phyloP scores from a whole-genome alignment of 2,797 vertebrate genomes.

The Bradypodion ventrale region DNA sequence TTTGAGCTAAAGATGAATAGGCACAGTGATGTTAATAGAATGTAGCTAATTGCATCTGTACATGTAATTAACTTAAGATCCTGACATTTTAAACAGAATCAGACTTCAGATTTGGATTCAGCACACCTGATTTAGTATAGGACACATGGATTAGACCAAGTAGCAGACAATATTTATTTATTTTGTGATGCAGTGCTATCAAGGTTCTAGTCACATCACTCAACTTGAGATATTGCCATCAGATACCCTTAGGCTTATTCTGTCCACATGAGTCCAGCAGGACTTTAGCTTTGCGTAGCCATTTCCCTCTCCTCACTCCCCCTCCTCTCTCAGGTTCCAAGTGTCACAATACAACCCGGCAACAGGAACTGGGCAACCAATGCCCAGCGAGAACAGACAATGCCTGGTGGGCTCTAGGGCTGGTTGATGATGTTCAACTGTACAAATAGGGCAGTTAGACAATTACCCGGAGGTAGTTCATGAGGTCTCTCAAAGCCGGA shows the following conservation, averaged over 20 bases:
- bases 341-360: too few species aligned
- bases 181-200: too few species aligned
- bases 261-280: not conserved
- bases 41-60: too few species aligned
- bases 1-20: too few species aligned
- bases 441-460: not conserved
- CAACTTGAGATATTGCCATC: not conserved
- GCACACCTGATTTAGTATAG: too few species aligned
- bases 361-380: not conserved
- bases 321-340: not conserved
- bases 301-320: not conserved
- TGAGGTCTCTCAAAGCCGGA: slow-evolving; percentile 87
- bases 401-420: not conserved
- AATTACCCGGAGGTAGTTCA: slow-evolving; percentile 89
- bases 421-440: not conserved
- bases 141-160: too few species aligned
- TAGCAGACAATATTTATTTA: too few species aligned
- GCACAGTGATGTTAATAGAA: too few species aligned
- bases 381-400: not conserved
- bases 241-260: not conserved
- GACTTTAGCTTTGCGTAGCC: not conserved
- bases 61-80: too few species aligned
- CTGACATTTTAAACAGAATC: too few species aligned
- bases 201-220: not conserved
- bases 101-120: too few species aligned